A percentile compares a stretch with the other conserved stretches of the same genome.
Conservation (phyloP, 2,113 vertebrate genomes). For the Prietella phreatophila region DNA sequence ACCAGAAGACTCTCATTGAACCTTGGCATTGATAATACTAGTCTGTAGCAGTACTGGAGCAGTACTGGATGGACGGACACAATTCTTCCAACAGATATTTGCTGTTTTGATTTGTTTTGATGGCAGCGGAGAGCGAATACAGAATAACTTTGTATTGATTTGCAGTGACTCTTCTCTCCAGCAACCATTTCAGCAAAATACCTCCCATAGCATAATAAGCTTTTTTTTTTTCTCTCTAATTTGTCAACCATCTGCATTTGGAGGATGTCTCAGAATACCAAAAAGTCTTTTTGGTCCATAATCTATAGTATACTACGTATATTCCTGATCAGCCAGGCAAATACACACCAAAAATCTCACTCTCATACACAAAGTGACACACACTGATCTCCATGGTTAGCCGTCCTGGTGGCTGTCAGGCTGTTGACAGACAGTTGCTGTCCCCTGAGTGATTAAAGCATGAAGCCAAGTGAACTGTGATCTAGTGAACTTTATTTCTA, state of each 20-base stretch:
- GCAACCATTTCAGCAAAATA: not conserved
- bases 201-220: not conserved
- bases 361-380: constrained; percentile 49
- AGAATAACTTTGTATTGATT: not conserved
- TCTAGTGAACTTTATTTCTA: constrained; percentile 76
- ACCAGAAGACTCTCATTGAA: not conserved
- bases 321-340: constrained; percentile 42
- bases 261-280: not conserved
- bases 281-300: not conserved
- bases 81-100: not conserved
- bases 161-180: not conserved
- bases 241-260: not conserved
- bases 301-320: not conserved
- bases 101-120: not conserved
- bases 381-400: constrained; percentile 41
- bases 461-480: constrained; percentile 69
- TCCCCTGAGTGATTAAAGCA: constrained; percentile 74
- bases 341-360: constrained; percentile 44
- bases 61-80: not conserved
- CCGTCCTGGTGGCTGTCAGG: constrained; percentile 35
- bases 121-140: not conserved
- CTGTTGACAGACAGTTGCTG: constrained; percentile 43
- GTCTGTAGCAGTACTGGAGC: not conserved
- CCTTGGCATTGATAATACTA: not conserved
- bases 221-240: not conserved